These are phyloP conservation scores for Globia sparganii DNA, from an alignment of 2,888 invertebrate species.

Conservation along the genomic window DNA sequence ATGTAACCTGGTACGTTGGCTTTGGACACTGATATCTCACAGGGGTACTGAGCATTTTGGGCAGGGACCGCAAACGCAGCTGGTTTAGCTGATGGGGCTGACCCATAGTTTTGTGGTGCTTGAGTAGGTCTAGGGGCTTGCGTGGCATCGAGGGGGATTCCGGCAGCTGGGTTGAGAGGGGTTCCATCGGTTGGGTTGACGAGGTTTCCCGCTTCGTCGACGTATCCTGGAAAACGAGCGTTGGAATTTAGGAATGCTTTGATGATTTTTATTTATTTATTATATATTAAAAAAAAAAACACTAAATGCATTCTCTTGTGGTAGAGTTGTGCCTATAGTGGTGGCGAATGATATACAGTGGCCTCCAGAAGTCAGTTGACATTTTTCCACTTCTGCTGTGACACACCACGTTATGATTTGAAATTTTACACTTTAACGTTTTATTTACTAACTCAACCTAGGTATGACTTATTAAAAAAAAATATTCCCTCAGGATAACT, in stretches of 20 bases:
- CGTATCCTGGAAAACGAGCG: conserved; percentile 72
- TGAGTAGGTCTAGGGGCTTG: background rate
- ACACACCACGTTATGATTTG: no score
- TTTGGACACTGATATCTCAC: conserved; percentile 79
- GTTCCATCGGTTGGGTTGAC: conserved; percentile 53
- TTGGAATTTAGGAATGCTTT: background rate
- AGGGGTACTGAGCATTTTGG: conserved; percentile 69
- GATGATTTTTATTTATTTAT: background rate
- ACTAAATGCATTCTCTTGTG: background rate
- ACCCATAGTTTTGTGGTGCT: background rate
- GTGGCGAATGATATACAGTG: background rate
- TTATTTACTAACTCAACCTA: no score
- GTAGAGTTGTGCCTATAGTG: no score
- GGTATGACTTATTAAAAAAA: no score
- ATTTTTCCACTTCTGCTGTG: no score
- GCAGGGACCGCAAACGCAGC: conserved; percentile 22
- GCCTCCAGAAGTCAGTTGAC: no score
- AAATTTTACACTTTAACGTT: no score
- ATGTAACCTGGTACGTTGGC: conserved; percentile 81
- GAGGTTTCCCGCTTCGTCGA: conserved; percentile 80
- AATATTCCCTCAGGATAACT: no score
- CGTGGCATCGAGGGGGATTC: background rate
- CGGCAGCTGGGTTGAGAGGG: conserved; percentile 10
- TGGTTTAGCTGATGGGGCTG: conserved; percentile 12
- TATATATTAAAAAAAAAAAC: background rate